Percentiles rank a stretch among this genome's conserved stretches.
phyloP scores from a whole-genome alignment of 2,113 vertebrate species.

The Macaca fascicularis region T2T-MFA8v1.1 NC_088387.1:11031001-11031500 shows the following conservation, averaged over 20 bases:
- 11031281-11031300: neutral
- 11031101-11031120: neutral
- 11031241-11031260: neutral
- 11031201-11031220: neutral
- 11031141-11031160: neutral
- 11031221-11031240: neutral
- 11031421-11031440: neutral
- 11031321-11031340: neutral
- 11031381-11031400: neutral
- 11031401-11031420: neutral
- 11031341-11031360: slow-evolving; percentile 34
- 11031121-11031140: neutral
- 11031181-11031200: accelerated
- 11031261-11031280: slow-evolving; percentile 25
- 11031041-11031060: neutral
- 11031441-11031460: neutral
- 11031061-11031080: neutral
- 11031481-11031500: neutral
- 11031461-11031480: neutral
- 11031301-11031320: slow-evolving; percentile 21
- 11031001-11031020: neutral
- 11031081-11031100: neutral
- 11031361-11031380: slow-evolving; percentile 56
- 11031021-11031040: neutral
- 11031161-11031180: neutral